A percentile compares a stretch with the other conserved stretches of the same genome.
phyloP scores from a whole-genome alignment of 2,113 vertebrate genomes.

The Gorsachius goisagi region DNA sequence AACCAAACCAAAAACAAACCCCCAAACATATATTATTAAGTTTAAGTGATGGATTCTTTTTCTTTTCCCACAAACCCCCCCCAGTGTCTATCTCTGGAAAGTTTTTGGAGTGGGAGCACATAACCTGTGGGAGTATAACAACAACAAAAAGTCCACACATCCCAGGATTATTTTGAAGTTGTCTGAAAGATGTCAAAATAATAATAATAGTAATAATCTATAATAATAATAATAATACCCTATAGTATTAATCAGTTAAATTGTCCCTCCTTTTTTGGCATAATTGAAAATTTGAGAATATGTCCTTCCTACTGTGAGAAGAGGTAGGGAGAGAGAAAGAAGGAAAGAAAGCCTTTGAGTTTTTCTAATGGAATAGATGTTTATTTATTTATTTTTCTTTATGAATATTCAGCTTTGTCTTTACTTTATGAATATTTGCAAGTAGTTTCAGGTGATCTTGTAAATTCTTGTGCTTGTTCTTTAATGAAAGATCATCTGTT shows the following conservation, averaged over 20 bases:
- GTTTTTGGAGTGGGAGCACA: background rate
- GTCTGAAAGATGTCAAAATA: background rate
- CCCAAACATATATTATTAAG: background rate
- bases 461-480: background rate
- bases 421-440: background rate
- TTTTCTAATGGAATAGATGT: background rate
- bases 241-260: background rate
- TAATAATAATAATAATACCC: too few species aligned
- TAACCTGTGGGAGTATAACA: background rate
- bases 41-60: background rate
- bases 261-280: background rate
- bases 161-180: background rate
- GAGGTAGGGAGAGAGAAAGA: background rate
- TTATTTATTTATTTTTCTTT: background rate
- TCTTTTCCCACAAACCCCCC: background rate
- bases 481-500: background rate
- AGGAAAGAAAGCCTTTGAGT: accelerated
- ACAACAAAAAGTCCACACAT: background rate
- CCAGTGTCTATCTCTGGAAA: background rate
- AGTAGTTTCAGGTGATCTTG: background rate
- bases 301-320: background rate
- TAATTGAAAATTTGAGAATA: background rate
- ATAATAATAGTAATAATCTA: too few species aligned
- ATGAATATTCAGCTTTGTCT: background rate
- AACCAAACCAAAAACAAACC: background rate